These are phyloP conservation scores for Phrixothrix hirtus DNA, from an alignment of 2,888 invertebrate genomes.

Conservation along the genomic window DNA sequence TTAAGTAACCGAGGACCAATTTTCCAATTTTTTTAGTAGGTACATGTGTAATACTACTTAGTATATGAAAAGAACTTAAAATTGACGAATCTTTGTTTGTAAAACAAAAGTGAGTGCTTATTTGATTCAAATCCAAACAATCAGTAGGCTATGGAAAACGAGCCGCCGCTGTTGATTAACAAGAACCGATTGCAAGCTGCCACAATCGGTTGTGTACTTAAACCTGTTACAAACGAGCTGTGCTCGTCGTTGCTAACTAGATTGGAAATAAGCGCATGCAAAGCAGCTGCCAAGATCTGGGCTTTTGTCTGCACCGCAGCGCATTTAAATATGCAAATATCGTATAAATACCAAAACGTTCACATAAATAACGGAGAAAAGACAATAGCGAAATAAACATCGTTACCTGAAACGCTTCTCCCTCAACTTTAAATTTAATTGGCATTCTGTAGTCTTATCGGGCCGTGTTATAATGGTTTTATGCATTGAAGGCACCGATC, in stretches of 20 bases:
- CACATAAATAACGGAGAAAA: constrained; percentile 15
- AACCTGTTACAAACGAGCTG: constrained; percentile 22
- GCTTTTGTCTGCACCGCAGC: constrained; percentile 30
- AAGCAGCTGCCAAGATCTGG: constrained; percentile 28
- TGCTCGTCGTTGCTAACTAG: background rate
- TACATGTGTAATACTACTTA: too few species aligned
- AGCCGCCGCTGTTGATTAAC: constrained; percentile 16
- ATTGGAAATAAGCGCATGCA: constrained; percentile 29
- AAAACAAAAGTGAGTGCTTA: too few species aligned
- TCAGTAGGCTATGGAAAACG: too few species aligned
- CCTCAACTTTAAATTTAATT: constrained; percentile 23
- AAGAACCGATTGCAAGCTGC: constrained; percentile 23
- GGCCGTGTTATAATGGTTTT: too few species aligned
- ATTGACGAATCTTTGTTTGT: too few species aligned
- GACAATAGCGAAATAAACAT: constrained; percentile 3
- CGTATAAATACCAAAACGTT: constrained; percentile 2
- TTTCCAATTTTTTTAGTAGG: too few species aligned
- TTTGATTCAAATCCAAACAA: too few species aligned
- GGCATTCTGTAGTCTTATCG: too few species aligned
- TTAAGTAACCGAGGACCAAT: too few species aligned
- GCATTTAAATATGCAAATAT: constrained; percentile 23
- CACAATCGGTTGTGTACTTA: constrained; percentile 29
- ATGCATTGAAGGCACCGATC: too few species aligned
- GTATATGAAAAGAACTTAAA: too few species aligned
- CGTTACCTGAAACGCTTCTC: background rate